A percentile compares a stretch with the other conserved stretches of the same genome.
phyloP scores from a whole-genome alignment of 2,113 vertebrate species.

The Sprattus sprattus region DNA sequence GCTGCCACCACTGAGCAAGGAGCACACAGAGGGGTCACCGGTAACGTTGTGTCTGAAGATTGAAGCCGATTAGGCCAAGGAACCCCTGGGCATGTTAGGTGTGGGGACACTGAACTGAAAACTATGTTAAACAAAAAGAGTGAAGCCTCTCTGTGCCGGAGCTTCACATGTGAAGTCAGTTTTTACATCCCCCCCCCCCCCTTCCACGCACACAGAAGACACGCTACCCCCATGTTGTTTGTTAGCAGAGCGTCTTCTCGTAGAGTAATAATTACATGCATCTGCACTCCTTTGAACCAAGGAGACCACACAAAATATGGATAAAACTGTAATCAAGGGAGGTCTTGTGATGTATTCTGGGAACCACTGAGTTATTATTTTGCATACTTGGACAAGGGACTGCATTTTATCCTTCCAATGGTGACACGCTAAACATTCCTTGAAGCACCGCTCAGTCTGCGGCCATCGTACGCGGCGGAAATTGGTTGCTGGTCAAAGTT shows the following conservation, averaged over 20 bases:
- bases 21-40: slow-evolving; percentile 34
- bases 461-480: slow-evolving; percentile 9
- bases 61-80: slow-evolving; percentile 27
- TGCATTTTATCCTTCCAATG: slow-evolving; percentile 47
- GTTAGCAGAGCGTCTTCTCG: neutral
- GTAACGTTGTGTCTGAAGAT: slow-evolving; percentile 37
- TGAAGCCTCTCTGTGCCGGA: neutral
- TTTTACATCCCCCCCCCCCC: neutral
- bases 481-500: slow-evolving; percentile 50
- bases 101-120: neutral
- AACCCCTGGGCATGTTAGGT: neutral
- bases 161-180: neutral
- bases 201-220: neutral
- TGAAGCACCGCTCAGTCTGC: slow-evolving; percentile 28
- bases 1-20: slow-evolving; percentile 13
- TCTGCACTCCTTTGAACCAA: slow-evolving; percentile 5
- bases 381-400: slow-evolving; percentile 51
- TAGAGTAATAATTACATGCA: slow-evolving; percentile 1
- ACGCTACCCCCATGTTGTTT: neutral
- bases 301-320: slow-evolving; percentile 21
- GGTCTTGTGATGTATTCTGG: slow-evolving; percentile 14
- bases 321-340: slow-evolving; percentile 13
- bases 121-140: neutral
- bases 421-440: slow-evolving; percentile 36
- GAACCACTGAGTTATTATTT: slow-evolving; percentile 51